phyloP scores from a whole-genome alignment of 2,797 vertebrate genomes.

The Muscicapa striata region DNA sequence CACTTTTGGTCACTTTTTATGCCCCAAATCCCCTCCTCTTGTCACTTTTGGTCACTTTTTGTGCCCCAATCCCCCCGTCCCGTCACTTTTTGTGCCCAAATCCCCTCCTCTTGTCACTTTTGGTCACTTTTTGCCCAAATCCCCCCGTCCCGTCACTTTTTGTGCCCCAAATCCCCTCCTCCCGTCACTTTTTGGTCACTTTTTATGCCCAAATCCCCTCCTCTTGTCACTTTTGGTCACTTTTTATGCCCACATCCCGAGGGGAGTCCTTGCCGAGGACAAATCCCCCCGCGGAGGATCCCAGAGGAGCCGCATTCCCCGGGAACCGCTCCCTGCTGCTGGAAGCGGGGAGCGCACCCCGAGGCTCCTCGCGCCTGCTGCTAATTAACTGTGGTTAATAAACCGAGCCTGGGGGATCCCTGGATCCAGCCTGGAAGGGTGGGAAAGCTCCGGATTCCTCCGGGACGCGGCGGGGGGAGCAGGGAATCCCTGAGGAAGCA shows the following conservation, averaged over 20 bases:
- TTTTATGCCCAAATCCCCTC: no score
- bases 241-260: neutral
- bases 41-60: no score
- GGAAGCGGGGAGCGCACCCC: neutral
- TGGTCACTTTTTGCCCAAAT: no score
- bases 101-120: no score
- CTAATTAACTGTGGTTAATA: slow-evolving; percentile 5
- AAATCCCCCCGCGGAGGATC: neutral
- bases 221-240: neutral
- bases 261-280: neutral
- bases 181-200: no score
- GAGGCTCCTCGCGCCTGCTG: neutral
- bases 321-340: neutral
- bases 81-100: no score
- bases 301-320: neutral
- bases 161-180: no score
- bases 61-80: no score
- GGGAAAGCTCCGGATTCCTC: neutral
- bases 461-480: neutral
- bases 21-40: neutral
- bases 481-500: neutral
- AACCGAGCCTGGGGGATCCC: neutral
- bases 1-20: neutral
- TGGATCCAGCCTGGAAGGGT: neutral
- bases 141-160: no score